A percentile compares a stretch with the other conserved stretches of the same genome.
These are phyloP conservation scores for Vannuccia rotundouncinata DNA, from an alignment of 2,888 invertebrate species.

Conservation along the genomic window DNA sequence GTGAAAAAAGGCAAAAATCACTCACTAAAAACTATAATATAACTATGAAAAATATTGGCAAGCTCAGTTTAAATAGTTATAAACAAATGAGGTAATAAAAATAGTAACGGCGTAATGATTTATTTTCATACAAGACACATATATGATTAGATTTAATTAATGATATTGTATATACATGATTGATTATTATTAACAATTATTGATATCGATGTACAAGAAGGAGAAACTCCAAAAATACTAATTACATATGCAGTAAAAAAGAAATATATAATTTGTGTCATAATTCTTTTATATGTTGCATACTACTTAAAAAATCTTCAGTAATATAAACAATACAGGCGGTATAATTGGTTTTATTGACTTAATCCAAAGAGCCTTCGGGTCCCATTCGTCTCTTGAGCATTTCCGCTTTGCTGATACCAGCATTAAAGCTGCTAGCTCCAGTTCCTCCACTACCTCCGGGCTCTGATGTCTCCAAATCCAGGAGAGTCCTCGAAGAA, in stretches of 20 bases:
- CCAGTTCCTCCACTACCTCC: neutral
- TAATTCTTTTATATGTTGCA: neutral
- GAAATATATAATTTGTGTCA: neutral
- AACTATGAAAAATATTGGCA: neutral
- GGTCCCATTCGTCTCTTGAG: neutral
- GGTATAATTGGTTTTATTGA: neutral
- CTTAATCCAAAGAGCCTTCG: neutral
- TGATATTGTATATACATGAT: too few species aligned
- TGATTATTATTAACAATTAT: neutral
- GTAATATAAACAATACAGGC: neutral
- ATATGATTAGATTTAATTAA: neutral
- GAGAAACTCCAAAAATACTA: neutral
- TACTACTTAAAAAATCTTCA: neutral
- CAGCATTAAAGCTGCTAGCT: neutral
- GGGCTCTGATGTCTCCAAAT: neutral
- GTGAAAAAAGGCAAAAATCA: neutral
- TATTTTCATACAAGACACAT: neutral
- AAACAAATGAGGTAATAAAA: neutral
- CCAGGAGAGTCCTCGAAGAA: neutral
- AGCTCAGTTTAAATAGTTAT: neutral
- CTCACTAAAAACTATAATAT: neutral
- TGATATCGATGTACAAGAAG: neutral
- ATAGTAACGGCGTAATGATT: neutral
- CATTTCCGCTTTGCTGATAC: conserved; percentile 7
- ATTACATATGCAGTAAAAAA: neutral